Evolutionary conservation across 2,797 vertebrate species (phyloP).

Genomic region (Macropodus opercularis): DNA sequence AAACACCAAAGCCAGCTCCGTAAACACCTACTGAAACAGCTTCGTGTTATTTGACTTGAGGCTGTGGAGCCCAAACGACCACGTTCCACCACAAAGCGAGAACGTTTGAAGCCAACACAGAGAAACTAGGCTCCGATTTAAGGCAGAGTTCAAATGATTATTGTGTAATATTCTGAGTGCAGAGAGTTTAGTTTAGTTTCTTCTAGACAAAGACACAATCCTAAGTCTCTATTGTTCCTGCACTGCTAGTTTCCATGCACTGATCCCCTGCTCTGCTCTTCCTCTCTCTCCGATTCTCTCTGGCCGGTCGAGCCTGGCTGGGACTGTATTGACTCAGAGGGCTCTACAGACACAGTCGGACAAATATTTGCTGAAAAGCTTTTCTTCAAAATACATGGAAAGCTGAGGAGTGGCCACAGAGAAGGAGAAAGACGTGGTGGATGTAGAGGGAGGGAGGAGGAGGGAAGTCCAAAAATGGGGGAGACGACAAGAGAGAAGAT

Average conservation of each 20-base stretch:
- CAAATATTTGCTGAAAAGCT: constrained; percentile 84
- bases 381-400: constrained; percentile 76
- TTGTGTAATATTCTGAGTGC: too few species aligned
- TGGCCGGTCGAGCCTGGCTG: constrained; percentile 53
- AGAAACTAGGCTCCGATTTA: too few species aligned
- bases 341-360: constrained; percentile 69
- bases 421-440: constrained; percentile 33
- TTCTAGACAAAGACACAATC: constrained; percentile 47
- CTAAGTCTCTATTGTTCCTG: constrained; percentile 72
- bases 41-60: too few species aligned
- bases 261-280: constrained; percentile 38
- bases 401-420: constrained; percentile 56
- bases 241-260: constrained; percentile 67
- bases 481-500: constrained; percentile 22
- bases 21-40: too few species aligned
- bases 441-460: constrained; percentile 31
- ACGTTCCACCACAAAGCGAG: too few species aligned
- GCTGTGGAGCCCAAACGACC: too few species aligned
- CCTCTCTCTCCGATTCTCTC: constrained; percentile 16
- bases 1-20: too few species aligned
- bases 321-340: constrained; percentile 75
- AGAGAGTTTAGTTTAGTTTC: constrained; percentile 56
- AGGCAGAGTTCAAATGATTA: too few species aligned
- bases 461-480: constrained; percentile 14
- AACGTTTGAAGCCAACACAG: too few species aligned